These are phyloP conservation scores for Archocentrus centrarchus DNA, from an alignment of 2,113 vertebrate genomes.

Conservation along the genomic window DNA sequence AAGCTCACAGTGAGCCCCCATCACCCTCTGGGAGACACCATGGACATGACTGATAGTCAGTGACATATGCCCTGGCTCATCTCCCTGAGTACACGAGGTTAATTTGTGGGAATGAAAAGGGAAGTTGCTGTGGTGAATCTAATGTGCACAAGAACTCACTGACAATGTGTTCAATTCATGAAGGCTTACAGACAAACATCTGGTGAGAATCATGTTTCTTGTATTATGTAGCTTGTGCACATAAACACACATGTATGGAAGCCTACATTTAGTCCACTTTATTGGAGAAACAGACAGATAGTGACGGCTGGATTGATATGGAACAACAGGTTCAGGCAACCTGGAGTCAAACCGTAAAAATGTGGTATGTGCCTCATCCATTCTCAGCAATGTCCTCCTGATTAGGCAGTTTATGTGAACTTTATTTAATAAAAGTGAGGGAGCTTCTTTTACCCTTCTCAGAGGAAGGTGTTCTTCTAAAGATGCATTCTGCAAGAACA, in stretches of 20 bases:
- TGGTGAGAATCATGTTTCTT: slow-evolving; percentile 24
- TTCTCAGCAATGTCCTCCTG: not conserved
- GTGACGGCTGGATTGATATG: not conserved
- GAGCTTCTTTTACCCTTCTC: not conserved
- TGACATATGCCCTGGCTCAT: slow-evolving; percentile 45
- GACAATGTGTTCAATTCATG: not conserved
- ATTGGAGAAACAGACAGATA: not conserved
- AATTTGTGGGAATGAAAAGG: slow-evolving; percentile 22
- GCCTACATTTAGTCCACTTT: not conserved
- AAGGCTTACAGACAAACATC: slow-evolving; percentile 28
- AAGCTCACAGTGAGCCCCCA: slow-evolving; percentile 46
- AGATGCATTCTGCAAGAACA: not conserved
- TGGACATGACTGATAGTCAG: slow-evolving; percentile 50
- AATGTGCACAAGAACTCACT: slow-evolving; percentile 1
- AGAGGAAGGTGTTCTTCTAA: not conserved
- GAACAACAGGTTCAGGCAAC: slow-evolving; percentile 1
- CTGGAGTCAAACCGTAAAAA: not conserved
- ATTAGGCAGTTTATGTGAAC: not conserved
- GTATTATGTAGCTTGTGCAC: not conserved
- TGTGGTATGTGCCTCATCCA: not conserved
- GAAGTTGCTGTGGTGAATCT: slow-evolving; percentile 5
- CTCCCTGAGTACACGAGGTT: slow-evolving; percentile 21
- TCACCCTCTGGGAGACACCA: slow-evolving; percentile 42
- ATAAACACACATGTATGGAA: not conserved
- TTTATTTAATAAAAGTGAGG: not conserved